Evolutionary conservation across 2,888 invertebrate species (phyloP).

Genomic region (Eilema sororculum): DNA sequence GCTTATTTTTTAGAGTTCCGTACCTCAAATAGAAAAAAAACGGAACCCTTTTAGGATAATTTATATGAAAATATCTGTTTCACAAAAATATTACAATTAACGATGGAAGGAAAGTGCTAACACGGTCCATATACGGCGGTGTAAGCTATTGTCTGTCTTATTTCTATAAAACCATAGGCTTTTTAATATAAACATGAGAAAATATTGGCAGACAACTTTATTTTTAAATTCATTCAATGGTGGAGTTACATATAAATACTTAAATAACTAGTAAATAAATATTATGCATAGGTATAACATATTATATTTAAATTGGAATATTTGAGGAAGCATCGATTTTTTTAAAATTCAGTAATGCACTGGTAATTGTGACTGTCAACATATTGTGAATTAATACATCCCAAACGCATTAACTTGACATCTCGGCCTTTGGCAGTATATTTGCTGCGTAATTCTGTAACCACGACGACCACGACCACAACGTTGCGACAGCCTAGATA

Average conservation of each 20-base stretch:
- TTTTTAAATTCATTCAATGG: not conserved
- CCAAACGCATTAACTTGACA: not conserved
- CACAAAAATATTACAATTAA: not conserved
- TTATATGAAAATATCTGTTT: not conserved
- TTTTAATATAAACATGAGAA: not conserved
- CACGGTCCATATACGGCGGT: not conserved
- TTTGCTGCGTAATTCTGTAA: too few species aligned
- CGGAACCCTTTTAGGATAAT: too few species aligned
- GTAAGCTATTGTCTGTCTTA: not conserved
- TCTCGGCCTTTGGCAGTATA: not conserved
- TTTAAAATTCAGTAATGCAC: not conserved
- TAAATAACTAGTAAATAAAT: slow-evolving; percentile 1
- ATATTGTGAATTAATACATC: not conserved
- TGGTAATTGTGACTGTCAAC: not conserved
- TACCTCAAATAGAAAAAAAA: too few species aligned
- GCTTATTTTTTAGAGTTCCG: not conserved
- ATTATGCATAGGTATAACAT: not conserved
- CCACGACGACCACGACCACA: too few species aligned
- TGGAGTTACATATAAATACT: not conserved
- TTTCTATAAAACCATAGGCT: not conserved
- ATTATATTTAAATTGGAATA: not conserved
- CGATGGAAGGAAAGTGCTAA: not conserved
- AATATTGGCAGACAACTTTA: not conserved
- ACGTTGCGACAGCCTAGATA: too few species aligned
- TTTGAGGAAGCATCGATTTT: not conserved